These are phyloP conservation scores for Pachydiplax longipennis DNA, from an alignment of 2,888 invertebrate species.

Conservation along the genomic window DNA sequence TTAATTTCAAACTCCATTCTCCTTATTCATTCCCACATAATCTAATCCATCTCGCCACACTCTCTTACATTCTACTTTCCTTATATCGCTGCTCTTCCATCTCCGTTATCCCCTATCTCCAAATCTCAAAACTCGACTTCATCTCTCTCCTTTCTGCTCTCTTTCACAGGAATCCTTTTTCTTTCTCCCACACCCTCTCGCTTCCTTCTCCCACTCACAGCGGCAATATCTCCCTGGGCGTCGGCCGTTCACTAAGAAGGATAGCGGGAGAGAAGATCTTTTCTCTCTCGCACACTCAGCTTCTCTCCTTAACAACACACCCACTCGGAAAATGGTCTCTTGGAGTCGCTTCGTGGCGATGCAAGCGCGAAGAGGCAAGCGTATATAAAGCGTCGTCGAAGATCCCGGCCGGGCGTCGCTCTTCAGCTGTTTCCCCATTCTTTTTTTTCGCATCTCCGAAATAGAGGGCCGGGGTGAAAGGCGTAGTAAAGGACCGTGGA, in stretches of 20 bases:
- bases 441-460: too few relatives aligned
- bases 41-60: background rate
- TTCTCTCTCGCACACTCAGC: background rate
- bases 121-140: background rate
- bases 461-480: too few relatives aligned
- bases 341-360: background rate
- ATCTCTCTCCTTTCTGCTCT: background rate
- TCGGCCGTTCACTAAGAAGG: background rate
- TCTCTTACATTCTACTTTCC: background rate
- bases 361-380: background rate
- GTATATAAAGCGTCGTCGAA: background rate
- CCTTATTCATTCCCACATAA: background rate
- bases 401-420: background rate
- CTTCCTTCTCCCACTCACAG: background rate
- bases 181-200: too few relatives aligned
- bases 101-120: background rate
- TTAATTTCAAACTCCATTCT: background rate
- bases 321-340: background rate
- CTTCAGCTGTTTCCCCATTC: background rate
- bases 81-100: background rate
- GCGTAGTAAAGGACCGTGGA: too few relatives aligned
- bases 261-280: background rate
- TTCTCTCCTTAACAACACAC: background rate
- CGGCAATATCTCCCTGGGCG: background rate
- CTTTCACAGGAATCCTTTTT: background rate